Conservation (phyloP, 2,888 invertebrate species). For the Apamea anceps region DNA sequence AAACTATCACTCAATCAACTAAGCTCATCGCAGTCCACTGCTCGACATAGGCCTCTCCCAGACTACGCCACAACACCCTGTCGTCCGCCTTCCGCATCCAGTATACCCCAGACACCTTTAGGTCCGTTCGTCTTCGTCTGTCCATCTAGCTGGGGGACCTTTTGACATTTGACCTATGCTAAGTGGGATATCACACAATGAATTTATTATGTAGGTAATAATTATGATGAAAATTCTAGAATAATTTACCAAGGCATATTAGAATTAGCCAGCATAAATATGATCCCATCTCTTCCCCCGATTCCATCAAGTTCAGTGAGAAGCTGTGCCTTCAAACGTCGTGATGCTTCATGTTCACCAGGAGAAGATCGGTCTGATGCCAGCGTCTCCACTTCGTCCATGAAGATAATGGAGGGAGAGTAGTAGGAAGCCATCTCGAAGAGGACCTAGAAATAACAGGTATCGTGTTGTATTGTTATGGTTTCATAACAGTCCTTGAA, state of each 20-base stretch:
- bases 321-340: conserved; percentile 96
- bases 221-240: not conserved
- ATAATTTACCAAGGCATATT: conserved; percentile 95
- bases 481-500: too few species aligned
- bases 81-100: too few species aligned
- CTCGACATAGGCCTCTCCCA: too few species aligned
- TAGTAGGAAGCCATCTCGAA: conserved; percentile 96
- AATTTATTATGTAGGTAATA: not conserved
- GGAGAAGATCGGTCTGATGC: conserved; percentile 92
- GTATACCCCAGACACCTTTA: too few species aligned
- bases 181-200: not conserved
- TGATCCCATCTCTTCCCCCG: conserved; percentile 91
- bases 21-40: too few species aligned
- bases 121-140: too few species aligned
- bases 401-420: conserved; percentile 97
- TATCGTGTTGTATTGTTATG: not conserved
- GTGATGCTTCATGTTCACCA: conserved; percentile 96
- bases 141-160: too few species aligned
- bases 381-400: conserved; percentile 97
- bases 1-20: not conserved
- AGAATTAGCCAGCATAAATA: conserved; percentile 96
- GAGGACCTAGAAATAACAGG: conserved; percentile 90
- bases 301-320: conserved; percentile 96
- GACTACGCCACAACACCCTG: too few species aligned
- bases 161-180: too few species aligned